Evolutionary conservation across 2,797 vertebrate species (phyloP), one percentile per base, ranked within the genome.

Genomic region (Lutjanus argentimaculatus): DNA sequence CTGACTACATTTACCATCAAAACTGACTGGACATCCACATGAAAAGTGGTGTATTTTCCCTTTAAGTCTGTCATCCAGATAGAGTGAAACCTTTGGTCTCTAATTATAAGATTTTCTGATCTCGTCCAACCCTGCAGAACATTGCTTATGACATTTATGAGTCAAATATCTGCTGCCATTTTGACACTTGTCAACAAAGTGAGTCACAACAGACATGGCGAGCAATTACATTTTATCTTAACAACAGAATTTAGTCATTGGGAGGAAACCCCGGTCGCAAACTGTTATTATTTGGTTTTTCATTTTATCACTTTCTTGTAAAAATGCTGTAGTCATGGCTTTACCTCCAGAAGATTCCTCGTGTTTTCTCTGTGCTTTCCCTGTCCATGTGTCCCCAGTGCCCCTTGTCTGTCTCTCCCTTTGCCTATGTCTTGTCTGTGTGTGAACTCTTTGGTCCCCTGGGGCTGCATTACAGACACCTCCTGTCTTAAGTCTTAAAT

Each of bases 81-180:
- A 65, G 10, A 61, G 57, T 22, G 51, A 82, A 53, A 58, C 63
- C 66, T 43, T 36, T 21, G 43, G 17, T 42, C 65, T 77, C 71
- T 82, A 74, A 87, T 77, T 87, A 89, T 89, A 74, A 55, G 45
- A 63, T 75, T 0, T 0, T 40, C 55, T 75, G 79, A 85, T 89
- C 67, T 83, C 63, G 66, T 77, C 21, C 45, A 46, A 71, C 89
- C 85, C 82, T 74, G 83, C 84, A 80, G 89, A 89, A 70, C 43
- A 71, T 90, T 95, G 88, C 91, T 86, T 82, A 81, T 95, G 94
- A 95, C 95, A 95, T 95, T 95, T 94, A 94, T 93, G 91, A 95
- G 91, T 95, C 91, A 94, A 89, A 89, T 87, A 77, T 91, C 71
- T 21, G 81, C 77, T 85, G 91, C 84, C 71, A 82, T 84, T 87